A percentile compares a stretch with the other conserved stretches of the same genome.
Conservation (phyloP, 2,888 invertebrate species). For the Drosophila anceps region DNA sequence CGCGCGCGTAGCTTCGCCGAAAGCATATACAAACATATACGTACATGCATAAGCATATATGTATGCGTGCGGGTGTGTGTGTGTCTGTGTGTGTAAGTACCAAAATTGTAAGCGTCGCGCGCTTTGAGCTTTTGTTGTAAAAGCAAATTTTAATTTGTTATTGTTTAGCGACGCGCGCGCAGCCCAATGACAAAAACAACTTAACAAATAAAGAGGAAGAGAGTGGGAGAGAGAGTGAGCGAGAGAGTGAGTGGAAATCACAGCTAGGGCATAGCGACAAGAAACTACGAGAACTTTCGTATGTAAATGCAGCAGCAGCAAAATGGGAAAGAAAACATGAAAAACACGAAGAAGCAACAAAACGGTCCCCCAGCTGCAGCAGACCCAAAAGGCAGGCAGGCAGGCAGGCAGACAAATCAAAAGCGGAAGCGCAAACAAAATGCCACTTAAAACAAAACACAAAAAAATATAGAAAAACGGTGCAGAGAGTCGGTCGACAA, state of each 20-base stretch:
- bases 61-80: neutral
- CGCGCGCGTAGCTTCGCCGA: slow-evolving; percentile 25
- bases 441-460: slow-evolving; percentile 64
- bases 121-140: slow-evolving; percentile 30
- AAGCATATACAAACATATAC: neutral
- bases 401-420: slow-evolving; percentile 37
- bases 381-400: slow-evolving; percentile 10
- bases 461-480: slow-evolving; percentile 50
- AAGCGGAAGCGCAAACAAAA: slow-evolving; percentile 76
- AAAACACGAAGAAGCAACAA: slow-evolving; percentile 18
- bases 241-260: slow-evolving; percentile 8
- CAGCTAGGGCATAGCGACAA: slow-evolving; percentile 8
- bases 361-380: slow-evolving; percentile 32
- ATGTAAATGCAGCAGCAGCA: slow-evolving; percentile 35
- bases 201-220: slow-evolving; percentile 6
- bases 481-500: slow-evolving; percentile 41
- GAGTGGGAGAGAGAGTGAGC: neutral
- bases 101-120: slow-evolving; percentile 46
- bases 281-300: slow-evolving; percentile 19
- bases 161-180: slow-evolving; percentile 72
- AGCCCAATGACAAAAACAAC: slow-evolving; percentile 54
- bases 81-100: slow-evolving; percentile 22
- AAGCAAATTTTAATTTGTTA: slow-evolving; percentile 62
- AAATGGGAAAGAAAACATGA: slow-evolving; percentile 21
- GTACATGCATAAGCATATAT: no score